Base-by-base conservation (phyloP, 2,888 invertebrate species). In the Seladonia tumulorum region DNA sequence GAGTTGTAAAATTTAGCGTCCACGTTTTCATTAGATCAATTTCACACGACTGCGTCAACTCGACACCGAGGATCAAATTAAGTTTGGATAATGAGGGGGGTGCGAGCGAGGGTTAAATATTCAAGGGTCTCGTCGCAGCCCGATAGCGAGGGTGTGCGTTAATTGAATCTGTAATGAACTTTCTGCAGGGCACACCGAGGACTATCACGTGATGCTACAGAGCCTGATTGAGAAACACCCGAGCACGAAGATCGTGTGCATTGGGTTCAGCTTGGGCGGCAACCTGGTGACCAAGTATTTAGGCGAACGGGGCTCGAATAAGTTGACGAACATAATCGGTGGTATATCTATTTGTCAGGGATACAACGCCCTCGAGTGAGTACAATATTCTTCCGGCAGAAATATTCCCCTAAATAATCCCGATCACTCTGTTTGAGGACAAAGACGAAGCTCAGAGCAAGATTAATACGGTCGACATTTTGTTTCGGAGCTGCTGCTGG, bases 281-380 rank as follows among this genome's bases (percentile, higher is more conserved):
- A 99, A 99, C 95, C 96, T 99, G 88, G 97, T 99, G 70, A 97
- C 98, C n/a, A 98, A 98, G 95, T 99, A 98, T 94, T 96, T 99
- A 94, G 98, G 99, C 60, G 98, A 99, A 95, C 94, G 94, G 60
- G 96, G 96, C 29, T 95, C 96, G 87, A 96, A 96, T 87, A 96
- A 97, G 90, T 96, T 97, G 1, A 91, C 95, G 25, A 97, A 97
- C 93, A 97, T 99, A 82, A 97, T 99, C 91, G 98, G 98, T 77
- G 99, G 97, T 47, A 97, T 99, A 92, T 98, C 99, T 53, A 97
- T 99, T 93, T 99, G 99, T 94, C 99, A 99, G 95, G 99, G 99
- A 92, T 99, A 99, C 95, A 98, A 98, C 95, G 98, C 98, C 70
- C 97, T 97, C 85, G 97, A 97, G 98, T 99, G 96, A 97, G 97